Conservation (phyloP, 2,797 vertebrate species). For the Atherinosoma microstoma region DNA sequence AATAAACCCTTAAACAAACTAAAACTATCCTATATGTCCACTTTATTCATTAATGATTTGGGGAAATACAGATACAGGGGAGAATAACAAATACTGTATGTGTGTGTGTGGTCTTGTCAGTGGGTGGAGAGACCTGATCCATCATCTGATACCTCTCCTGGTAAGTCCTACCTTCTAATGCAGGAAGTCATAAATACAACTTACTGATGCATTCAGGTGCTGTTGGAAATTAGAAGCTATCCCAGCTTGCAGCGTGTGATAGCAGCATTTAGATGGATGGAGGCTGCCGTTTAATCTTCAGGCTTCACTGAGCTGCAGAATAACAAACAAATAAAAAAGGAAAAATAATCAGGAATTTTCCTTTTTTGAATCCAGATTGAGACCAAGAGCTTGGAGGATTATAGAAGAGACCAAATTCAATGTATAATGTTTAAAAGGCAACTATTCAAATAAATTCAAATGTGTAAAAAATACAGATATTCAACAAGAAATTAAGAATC, state of each 20-base stretch:
- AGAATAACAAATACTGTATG: too few species aligned
- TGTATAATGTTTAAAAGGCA: too few species aligned
- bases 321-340: neutral
- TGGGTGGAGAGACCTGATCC: constrained; percentile 30
- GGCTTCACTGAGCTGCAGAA: constrained; percentile 8
- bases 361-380: constrained; percentile 9
- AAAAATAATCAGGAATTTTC: constrained; percentile 2
- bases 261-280: neutral
- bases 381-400: neutral
- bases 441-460: neutral
- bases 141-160: constrained; percentile 40
- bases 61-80: too few species aligned
- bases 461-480: neutral
- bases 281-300: neutral
- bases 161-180: constrained; percentile 26
- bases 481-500: neutral
- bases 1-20: too few species aligned
- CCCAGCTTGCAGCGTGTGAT: neutral
- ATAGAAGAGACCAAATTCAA: neutral
- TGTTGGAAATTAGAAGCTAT: neutral
- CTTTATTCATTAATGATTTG: too few species aligned
- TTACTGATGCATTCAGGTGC: constrained; percentile 54
- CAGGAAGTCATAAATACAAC: constrained; percentile 61
- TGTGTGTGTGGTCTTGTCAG: constrained; percentile 44
- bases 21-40: too few species aligned